Evolutionary conservation across 2,888 invertebrate genomes (phyloP).

Genomic region (Fragum fragum): DNA sequence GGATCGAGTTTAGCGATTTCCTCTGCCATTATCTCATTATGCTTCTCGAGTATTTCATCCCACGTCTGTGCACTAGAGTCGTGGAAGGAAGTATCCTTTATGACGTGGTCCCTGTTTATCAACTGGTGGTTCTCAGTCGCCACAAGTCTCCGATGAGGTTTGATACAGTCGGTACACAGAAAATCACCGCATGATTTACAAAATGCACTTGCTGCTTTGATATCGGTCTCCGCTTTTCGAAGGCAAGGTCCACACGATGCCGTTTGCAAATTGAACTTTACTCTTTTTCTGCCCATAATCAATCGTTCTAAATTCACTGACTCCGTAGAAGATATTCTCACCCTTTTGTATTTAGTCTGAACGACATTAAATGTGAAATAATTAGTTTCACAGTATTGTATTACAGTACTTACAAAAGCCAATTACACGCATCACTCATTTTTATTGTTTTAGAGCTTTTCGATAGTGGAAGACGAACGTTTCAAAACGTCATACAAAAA

Average conservation of each 20-base stretch:
- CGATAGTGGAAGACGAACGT: too few relatives aligned
- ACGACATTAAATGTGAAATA: too few relatives aligned
- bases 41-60: conserved; percentile 9
- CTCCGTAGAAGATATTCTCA: too few relatives aligned
- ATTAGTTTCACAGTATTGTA: too few relatives aligned
- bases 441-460: too few relatives aligned
- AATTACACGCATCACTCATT: too few relatives aligned
- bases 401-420: too few relatives aligned
- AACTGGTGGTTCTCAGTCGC: conserved; percentile 51
- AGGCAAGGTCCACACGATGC: conserved; percentile 50
- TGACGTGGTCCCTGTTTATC: conserved; percentile 54
- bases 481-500: too few relatives aligned
- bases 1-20: conserved; percentile 30
- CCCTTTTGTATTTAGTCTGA: too few relatives aligned
- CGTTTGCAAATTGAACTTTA: conserved; percentile 53
- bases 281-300: conserved; percentile 47
- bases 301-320: not conserved
- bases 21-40: conserved; percentile 28
- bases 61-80: conserved; percentile 5
- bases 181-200: conserved; percentile 58
- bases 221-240: conserved; percentile 3
- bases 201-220: conserved; percentile 38
- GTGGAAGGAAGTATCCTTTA: conserved; percentile 12
- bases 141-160: conserved; percentile 53
- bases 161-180: conserved; percentile 47